Evolutionary conservation across 1,140 invertebrate genomes (phyloP), one percentile per base, ranked within the genome.

Genomic region (Diorhabda elongata): DNA sequence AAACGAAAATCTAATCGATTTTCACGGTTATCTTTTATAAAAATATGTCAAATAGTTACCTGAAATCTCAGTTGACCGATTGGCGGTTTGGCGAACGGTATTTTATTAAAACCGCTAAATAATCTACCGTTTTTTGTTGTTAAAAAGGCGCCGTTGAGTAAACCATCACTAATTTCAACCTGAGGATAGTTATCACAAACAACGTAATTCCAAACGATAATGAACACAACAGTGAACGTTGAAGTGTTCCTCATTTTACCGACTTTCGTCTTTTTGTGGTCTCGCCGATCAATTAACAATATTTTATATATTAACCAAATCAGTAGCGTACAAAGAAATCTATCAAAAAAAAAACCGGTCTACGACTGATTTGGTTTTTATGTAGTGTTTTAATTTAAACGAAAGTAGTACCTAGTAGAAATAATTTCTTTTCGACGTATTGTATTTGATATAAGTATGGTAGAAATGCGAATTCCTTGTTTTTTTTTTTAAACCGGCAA

Each of bases 51-150:
- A 4, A 60, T 4, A 5, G 4, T 4, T 26, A 61, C 59, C 59
- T 61, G 26, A 61, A 61, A 61, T 61, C 59, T 61, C 8, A 61
- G 59, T 42, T 26, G 3, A 2, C 59, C 59, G 8, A 61, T 41
- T 3, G 59, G 59, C 4, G 59, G 59, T 61, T 61, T 61, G 5
- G 59, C 59, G 42, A 42, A 61, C 8, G 59, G 59, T 42, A 61
- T 61, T 26, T 41, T 7, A 42, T 26, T 61, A 8, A 61, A 61
- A 7, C 59, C 59, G 8, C 59, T 61, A 61, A 61, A 61, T 42
- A 26, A 26, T 42, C 59, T 26, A 61, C 42, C 7, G 41, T 61
- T 61, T 61, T 41, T n/a, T 26, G 59, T 61, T 61, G 11, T 61
- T 42, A 26, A 61, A 61, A 61, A 61, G 4, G 4, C 42, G 2